phyloP scores from a whole-genome alignment of 2,888 invertebrate genomes.

The Ochropleura leucogaster region DNA sequence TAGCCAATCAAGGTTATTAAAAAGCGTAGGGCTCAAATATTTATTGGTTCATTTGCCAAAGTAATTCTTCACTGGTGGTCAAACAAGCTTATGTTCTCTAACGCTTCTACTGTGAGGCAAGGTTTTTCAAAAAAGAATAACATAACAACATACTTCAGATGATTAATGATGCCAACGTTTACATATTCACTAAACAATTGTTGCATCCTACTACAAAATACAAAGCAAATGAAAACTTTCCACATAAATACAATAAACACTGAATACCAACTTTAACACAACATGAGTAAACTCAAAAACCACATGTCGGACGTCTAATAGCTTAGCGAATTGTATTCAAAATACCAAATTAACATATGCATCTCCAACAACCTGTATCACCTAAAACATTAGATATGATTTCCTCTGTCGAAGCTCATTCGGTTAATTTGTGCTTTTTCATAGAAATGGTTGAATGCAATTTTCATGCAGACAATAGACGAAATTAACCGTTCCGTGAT shows the following conservation, averaged over 20 bases:
- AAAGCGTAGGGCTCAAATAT: too few relatives aligned
- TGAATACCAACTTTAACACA: conserved; percentile 35
- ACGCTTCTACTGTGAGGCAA: too few relatives aligned
- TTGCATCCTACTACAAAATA: conserved; percentile 26
- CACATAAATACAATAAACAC: conserved; percentile 50
- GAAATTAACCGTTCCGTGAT: conserved; percentile 71
- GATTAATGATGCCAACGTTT: neutral
- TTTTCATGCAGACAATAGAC: conserved; percentile 74
- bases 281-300: conserved; percentile 27
- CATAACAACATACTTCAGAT: neutral
- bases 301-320: conserved; percentile 48
- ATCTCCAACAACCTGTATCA: conserved; percentile 44
- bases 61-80: too few relatives aligned
- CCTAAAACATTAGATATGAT: conserved; percentile 54
- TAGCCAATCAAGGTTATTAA: too few relatives aligned
- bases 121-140: too few relatives aligned
- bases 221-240: conserved; percentile 38
- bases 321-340: conserved; percentile 43
- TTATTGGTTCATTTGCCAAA: too few relatives aligned
- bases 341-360: conserved; percentile 39
- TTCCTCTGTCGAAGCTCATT: conserved; percentile 39
- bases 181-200: conserved; percentile 25
- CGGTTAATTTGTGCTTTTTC: conserved; percentile 66
- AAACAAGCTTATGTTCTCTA: too few relatives aligned
- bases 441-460: conserved; percentile 69